Evolutionary conservation across 1,140 invertebrate genomes (phyloP).

Genomic region (Gryllus bimaculatus): DNA sequence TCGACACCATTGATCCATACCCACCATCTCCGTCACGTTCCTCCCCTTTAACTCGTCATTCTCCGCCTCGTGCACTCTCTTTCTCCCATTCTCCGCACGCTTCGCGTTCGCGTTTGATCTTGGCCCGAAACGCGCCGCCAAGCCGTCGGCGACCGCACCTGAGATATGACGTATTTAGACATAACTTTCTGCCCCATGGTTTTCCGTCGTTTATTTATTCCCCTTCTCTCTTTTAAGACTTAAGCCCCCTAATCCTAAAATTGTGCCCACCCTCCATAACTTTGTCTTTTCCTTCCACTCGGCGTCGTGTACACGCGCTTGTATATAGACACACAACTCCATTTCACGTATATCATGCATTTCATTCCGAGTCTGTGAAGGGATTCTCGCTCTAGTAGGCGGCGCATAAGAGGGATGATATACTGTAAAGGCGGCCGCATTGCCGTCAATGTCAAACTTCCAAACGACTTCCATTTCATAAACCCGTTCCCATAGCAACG

Average conservation of each 20-base stretch:
- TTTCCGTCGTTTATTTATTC: not conserved
- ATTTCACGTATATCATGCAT: conserved; percentile 1
- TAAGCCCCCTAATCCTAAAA: not conserved
- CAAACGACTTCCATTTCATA: conserved; percentile 4
- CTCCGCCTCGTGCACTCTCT: too few species aligned
- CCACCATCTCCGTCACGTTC: too few species aligned
- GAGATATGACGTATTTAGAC: not conserved
- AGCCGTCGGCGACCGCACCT: not conserved
- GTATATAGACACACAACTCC: conserved; percentile 1
- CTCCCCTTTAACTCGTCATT: too few species aligned
- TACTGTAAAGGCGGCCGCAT: not conserved
- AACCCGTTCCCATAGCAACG: not conserved
- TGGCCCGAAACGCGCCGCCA: not conserved
- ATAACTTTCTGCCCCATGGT: not conserved
- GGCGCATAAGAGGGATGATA: not conserved
- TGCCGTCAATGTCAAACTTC: conserved; percentile 3
- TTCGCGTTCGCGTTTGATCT: too few species aligned
- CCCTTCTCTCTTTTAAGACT: not conserved
- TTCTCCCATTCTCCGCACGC: too few species aligned
- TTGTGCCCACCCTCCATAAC: not conserved
- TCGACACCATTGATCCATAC: too few species aligned
- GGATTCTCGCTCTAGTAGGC: not conserved
- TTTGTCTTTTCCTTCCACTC: not conserved
- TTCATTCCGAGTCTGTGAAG: not conserved
- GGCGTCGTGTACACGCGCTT: not conserved